phyloP scores from a whole-genome alignment of 2,797 vertebrate species.

The Cyclopterus lumpus region DNA sequence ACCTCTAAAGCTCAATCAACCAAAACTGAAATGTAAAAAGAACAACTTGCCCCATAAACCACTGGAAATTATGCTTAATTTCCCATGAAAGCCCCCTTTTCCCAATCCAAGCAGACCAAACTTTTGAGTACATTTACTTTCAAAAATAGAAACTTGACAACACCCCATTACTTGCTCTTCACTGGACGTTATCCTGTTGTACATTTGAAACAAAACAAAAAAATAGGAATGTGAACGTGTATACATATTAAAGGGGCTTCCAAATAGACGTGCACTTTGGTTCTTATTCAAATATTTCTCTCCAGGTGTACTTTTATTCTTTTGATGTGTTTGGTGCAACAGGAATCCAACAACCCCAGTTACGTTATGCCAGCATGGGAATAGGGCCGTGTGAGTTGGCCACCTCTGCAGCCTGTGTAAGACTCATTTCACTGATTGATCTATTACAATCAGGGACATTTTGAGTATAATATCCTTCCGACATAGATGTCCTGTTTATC shows the following conservation, averaged over 20 bases:
- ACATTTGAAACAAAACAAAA: background rate
- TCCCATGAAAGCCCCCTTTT: too few species aligned
- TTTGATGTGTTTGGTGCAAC: conserved; percentile 83
- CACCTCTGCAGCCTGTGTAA: conserved; percentile 81
- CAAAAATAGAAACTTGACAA: background rate
- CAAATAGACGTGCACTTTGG: conserved; percentile 1
- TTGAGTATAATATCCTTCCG: background rate
- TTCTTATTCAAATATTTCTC: conserved; percentile 20
- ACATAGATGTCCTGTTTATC: background rate
- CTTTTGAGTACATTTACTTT: background rate
- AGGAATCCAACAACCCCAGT: conserved; percentile 80
- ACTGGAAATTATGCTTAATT: too few species aligned
- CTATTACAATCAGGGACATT: background rate
- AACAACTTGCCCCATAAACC: background rate
- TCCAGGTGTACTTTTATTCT: conserved; percentile 88
- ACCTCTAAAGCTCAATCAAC: background rate
- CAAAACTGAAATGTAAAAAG: background rate
- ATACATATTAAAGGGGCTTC: background rate
- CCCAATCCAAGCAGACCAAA: background rate
- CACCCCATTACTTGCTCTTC: background rate
- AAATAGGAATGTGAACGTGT: background rate
- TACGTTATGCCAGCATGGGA: conserved; percentile 81
- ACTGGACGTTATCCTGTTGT: background rate
- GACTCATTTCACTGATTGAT: conserved; percentile 41
- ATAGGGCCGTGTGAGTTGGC: conserved; percentile 81